Evolutionary conservation across 2,113 vertebrate species (phyloP), one percentile per base, ranked within the genome.

Genomic region (Cariama cristata): DNA sequence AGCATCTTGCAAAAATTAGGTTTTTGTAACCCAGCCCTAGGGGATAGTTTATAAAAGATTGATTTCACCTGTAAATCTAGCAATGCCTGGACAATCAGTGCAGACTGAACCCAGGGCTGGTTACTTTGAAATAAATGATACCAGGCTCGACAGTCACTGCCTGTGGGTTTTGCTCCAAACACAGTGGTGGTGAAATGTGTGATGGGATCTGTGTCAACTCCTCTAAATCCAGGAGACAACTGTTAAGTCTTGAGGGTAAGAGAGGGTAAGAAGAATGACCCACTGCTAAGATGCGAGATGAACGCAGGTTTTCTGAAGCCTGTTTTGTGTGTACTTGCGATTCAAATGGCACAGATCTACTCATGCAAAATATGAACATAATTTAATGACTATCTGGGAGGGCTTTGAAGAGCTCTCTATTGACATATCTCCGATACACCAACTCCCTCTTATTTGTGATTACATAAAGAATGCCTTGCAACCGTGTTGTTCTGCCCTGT

Each of bases 401-500:
- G 30, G 27, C 52, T 93, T 93, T 86, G 86, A 76, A 82, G 75
- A 80, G 49, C 50, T 67, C 23, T 58, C 83, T 83, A 13, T 86
- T 92, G 85, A 96, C 74, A 47, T 32, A 40, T 73, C 45, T 97
- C 63, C 71, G 63, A 17, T 79, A 59, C n/a, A 75, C 62, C 50
- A 74, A 15, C 50, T 90, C 75, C 27, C 26, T 72, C 62, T 50
- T 80, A 75, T 40, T 91, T 82, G 74, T 71, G 77, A 93, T 93
- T 90, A 71, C 5, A 3, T 93, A 87, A 94, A 96, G 92, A 94
- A 79, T 66, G 76, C 73, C 49, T 96, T 91, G 83, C 66, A 96
- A 68, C 50, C 5, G 5, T 60, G 80, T 91, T 95, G 77, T 93
- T 97, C 94, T 97, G 87, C 93, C 62, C 63, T 90, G 67, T 90